These are phyloP conservation scores for Otolemur crassicaudatus DNA, from an alignment of 2,797 vertebrate genomes.

Conservation along the genomic window DNA sequence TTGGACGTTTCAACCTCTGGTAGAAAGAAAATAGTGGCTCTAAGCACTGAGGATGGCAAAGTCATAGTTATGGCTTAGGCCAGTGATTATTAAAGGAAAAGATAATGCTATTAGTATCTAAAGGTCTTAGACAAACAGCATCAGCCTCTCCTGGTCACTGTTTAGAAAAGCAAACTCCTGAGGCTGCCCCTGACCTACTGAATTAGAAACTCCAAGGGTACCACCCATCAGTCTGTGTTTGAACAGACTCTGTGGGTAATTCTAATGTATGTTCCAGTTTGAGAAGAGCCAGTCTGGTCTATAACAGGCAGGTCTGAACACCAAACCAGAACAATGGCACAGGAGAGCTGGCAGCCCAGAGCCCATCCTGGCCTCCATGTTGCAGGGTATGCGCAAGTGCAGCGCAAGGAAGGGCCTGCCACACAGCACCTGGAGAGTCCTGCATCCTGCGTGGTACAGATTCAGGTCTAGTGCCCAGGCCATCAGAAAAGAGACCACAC, in stretches of 20 bases:
- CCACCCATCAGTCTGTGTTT: neutral
- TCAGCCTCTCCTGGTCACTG: neutral
- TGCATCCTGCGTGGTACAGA: neutral
- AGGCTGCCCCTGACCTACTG: neutral
- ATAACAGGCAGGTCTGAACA: neutral
- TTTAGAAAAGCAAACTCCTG: neutral
- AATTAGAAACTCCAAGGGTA: neutral
- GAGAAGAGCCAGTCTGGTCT: neutral
- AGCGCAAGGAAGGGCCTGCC: neutral
- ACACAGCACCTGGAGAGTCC: neutral
- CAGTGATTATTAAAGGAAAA: neutral
- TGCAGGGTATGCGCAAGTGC: neutral
- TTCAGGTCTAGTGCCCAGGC: neutral
- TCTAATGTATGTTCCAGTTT: neutral
- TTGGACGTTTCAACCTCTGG: neutral
- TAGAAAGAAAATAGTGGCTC: neutral
- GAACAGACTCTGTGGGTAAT: neutral
- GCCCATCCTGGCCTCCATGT: accelerated
- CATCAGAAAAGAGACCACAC: neutral
- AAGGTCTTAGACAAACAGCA: neutral
- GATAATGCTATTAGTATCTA: neutral
- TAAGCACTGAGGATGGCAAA: neutral
- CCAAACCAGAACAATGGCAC: neutral
- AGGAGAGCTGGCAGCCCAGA: neutral
- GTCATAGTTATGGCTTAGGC: neutral